Base-by-base conservation (phyloP, 1,140 invertebrate species). In the Dendrolimus kikuchii region DNA sequence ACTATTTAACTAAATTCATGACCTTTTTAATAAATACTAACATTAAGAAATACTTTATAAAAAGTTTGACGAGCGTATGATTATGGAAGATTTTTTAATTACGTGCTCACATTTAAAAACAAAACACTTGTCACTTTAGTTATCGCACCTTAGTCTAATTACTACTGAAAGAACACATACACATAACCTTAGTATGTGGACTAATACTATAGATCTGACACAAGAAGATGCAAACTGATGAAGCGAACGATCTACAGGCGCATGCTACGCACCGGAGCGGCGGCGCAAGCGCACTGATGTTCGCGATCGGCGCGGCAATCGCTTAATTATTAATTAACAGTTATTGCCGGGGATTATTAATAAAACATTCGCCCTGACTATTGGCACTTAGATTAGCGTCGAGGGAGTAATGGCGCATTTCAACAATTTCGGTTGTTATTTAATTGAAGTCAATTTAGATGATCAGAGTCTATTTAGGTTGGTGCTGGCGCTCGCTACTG, bases 381-480 rank as follows among this genome's bases (percentile, higher is more conserved):
- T 86, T 80, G 82, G 81, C 82, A 82, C 82, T 86, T 82, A 84
- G 82, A 86, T 86, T 86, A 86, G 71, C 81, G 77, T 65, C 66
- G 82, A 81, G 82, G 79, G 82, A 84, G 80, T 84, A 84, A 86
- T 86, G 82, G 81, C 81, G 82, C 82, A 86, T 86, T 86, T 84
- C 82, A 86, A 84, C 82, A 84, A 86, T 84, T 86, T 86, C 81
- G 82, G 82, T 86, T 86, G 83, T 86, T 86, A 86, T 86, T 86
- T 86, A 86, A 86, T 86, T 86, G 83, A 86, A 86, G 83, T 86
- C 83, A 86, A 86, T 86, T 86, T 86, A 86, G 81, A 86, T 84
- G 83, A 86, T 86, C 83, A 86, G 81, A 86, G 79, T 86, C 83
- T 86, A 86, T 86, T 86, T 86, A 86, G 83, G 83, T 86, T 86